Conservation (phyloP, 2,797 vertebrate genomes). For the Crypturellus tataupa region DNA sequence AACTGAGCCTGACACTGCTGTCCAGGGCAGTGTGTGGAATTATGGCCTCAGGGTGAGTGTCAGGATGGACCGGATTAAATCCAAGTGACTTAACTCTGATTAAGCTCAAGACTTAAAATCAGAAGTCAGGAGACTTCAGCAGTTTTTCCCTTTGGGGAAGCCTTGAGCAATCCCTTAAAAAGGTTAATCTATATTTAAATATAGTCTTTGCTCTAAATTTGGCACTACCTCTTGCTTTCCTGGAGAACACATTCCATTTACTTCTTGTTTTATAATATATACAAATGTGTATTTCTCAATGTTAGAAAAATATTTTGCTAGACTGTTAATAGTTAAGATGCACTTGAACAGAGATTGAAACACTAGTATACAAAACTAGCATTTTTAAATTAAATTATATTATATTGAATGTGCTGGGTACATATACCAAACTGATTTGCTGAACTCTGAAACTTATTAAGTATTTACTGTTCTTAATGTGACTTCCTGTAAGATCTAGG, state of each 20-base stretch:
- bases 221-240: not conserved
- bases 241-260: not conserved
- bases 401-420: not conserved
- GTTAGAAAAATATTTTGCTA: not conserved
- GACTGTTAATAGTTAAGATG: not conserved
- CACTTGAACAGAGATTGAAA: not conserved
- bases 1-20: not conserved
- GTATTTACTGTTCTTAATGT: not conserved
- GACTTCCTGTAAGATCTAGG: not conserved
- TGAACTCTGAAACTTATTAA: not conserved
- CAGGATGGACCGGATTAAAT: not conserved
- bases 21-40: not conserved
- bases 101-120: not conserved
- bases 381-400: not conserved
- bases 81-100: constrained; percentile 17
- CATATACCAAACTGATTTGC: not conserved
- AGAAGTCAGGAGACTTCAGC: not conserved
- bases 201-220: not conserved
- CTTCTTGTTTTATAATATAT: not conserved
- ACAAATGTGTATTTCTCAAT: not conserved
- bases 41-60: not conserved
- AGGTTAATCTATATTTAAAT: not conserved
- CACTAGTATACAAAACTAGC: not conserved
- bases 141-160: not conserved
- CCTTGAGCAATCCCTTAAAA: not conserved